Conservation (phyloP, 2,888 invertebrate genomes). For the Drosophila prolongata region DNA sequence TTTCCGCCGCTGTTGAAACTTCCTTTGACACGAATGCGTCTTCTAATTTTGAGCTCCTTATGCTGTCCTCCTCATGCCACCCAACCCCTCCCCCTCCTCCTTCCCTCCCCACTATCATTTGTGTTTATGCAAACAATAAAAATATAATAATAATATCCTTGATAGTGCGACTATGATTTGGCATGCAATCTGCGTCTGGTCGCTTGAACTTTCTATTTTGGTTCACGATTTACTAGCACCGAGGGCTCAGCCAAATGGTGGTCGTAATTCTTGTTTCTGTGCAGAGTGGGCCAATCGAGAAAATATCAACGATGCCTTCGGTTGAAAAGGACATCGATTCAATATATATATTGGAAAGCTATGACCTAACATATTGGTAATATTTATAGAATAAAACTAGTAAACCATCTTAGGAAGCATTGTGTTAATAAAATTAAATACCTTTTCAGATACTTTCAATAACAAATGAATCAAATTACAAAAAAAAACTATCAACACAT, state of each 20-base stretch:
- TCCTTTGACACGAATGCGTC: conserved; percentile 68
- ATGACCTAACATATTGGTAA: no score
- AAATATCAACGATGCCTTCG: neutral
- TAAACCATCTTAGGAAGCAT: no score
- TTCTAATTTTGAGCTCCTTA: conserved; percentile 64
- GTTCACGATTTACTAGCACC: conserved; percentile 26
- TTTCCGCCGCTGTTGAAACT: conserved; percentile 66
- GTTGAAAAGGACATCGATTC: neutral
- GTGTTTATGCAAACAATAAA: conserved; percentile 35
- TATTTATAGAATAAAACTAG: no score
- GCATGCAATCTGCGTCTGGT: conserved; percentile 58
- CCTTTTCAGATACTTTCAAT: no score
- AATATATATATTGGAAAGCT: no score
- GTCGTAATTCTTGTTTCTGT: conserved; percentile 19
- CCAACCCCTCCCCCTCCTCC: conserved; percentile 1
- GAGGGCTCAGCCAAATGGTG: conserved; percentile 16
- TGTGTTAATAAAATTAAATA: no score
- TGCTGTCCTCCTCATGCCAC: conserved; percentile 46
- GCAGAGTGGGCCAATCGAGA: neutral
- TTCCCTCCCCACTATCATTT: neutral
- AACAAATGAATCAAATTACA: no score
- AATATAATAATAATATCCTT: conserved; percentile 23
- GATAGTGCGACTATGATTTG: conserved; percentile 49
- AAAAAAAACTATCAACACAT: no score
- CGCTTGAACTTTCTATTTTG: conserved; percentile 53